These are phyloP conservation scores for Microcebus tavaratra DNA, from an alignment of 2,113 vertebrate genomes.

Conservation along the genomic window DNA sequence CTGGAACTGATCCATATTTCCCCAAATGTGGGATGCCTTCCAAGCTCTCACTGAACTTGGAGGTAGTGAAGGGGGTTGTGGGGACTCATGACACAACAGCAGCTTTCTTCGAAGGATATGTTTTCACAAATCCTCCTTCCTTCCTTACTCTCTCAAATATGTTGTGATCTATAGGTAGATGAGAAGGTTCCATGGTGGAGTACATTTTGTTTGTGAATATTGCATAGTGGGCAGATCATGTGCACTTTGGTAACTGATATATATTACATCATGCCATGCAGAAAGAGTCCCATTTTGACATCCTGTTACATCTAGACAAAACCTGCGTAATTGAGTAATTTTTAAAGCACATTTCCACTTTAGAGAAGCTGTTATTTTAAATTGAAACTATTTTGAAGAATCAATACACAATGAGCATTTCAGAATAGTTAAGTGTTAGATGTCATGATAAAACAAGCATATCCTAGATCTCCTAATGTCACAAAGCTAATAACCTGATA, in stretches of 20 bases:
- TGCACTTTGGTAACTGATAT: background rate
- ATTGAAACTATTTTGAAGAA: constrained; percentile 1
- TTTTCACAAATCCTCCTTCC: background rate
- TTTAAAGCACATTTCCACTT: background rate
- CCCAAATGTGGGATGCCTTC: background rate
- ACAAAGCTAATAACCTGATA: background rate
- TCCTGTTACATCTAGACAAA: background rate
- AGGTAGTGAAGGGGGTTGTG: background rate
- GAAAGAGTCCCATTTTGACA: background rate
- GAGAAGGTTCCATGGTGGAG: background rate
- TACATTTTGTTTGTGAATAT: background rate
- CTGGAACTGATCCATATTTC: background rate
- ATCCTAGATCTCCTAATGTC: background rate
- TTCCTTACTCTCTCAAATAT: background rate
- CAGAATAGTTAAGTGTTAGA: background rate
- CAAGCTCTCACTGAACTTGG: background rate
- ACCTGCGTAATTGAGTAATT: background rate
- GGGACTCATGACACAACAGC: background rate
- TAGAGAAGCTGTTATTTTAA: background rate
- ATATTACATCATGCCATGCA: background rate
- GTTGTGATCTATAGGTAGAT: background rate
- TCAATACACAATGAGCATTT: background rate
- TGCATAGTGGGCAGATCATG: background rate
- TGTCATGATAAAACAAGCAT: background rate
- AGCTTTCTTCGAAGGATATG: background rate